Conservation (phyloP, 1,140 invertebrate species). For the Varroa destructor region DNA sequence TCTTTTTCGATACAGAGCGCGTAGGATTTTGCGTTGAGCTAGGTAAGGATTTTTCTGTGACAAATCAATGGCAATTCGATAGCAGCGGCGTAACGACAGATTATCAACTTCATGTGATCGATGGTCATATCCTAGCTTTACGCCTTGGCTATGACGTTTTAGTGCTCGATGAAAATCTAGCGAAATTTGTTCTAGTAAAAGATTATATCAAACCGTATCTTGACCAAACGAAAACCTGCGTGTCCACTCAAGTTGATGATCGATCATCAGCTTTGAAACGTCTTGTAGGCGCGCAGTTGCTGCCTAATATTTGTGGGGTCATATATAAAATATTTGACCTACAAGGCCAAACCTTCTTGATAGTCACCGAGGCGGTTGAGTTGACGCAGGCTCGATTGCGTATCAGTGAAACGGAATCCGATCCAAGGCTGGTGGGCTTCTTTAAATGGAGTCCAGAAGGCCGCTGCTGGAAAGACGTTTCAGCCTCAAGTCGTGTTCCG, state of each 20-base stretch:
- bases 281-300: background rate
- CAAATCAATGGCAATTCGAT: background rate
- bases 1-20: constrained; percentile 6
- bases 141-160: background rate
- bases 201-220: background rate
- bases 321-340: constrained; percentile 15
- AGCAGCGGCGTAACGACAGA: constrained; percentile 7
- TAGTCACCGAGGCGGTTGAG: constrained; percentile 11
- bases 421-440: constrained; percentile 16
- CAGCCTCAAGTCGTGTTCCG: background rate
- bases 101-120: constrained; percentile 5
- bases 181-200: background rate
- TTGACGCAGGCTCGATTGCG: constrained; percentile 13
- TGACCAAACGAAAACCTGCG: background rate
- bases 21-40: background rate
- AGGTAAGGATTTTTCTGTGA: background rate
- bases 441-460: constrained; percentile 4
- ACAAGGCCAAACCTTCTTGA: constrained; percentile 1
- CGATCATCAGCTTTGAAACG: too few species aligned
- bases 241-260: too few species aligned
- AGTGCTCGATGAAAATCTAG: constrained; percentile 11
- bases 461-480: background rate
- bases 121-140: background rate
- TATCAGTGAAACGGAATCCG: constrained; percentile 19
- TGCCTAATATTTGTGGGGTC: constrained; percentile 1